phyloP scores from a whole-genome alignment of 2,888 invertebrate genomes.

The Sinopyrophorus schimmeli region DNA sequence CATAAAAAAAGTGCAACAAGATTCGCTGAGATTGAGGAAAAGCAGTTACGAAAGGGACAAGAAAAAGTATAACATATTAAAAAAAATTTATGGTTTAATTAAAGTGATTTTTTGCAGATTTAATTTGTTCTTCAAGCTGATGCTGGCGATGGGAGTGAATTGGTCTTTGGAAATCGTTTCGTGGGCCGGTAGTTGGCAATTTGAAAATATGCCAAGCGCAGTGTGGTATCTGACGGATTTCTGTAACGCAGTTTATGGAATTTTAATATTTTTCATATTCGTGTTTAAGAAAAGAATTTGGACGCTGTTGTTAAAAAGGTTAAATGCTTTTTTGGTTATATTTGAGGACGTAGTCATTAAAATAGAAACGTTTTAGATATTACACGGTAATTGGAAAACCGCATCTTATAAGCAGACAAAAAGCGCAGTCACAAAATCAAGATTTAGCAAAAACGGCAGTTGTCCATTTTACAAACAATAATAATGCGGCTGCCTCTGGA shows the following conservation, averaged over 20 bases:
- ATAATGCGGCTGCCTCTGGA: too few relatives aligned
- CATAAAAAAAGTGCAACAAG: conserved; percentile 67
- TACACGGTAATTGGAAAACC: too few relatives aligned
- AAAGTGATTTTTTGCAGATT: conserved; percentile 60
- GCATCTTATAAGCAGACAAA: too few relatives aligned
- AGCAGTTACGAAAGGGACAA: conserved; percentile 58
- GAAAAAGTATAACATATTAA: conserved; percentile 53
- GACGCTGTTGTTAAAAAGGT: conserved; percentile 64
- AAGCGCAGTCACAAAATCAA: too few relatives aligned
- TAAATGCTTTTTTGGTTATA: conserved; percentile 15
- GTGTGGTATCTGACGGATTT: conserved; percentile 68
- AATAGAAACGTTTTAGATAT: too few relatives aligned
- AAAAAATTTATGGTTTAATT: background rate
- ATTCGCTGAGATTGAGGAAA: conserved; percentile 65
- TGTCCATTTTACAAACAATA: too few relatives aligned
- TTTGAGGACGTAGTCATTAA: too few relatives aligned
- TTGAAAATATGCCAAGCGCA: conserved; percentile 50
- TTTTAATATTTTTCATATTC: conserved; percentile 72
- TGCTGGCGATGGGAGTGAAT: conserved; percentile 84
- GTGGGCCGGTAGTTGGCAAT: conserved; percentile 58
- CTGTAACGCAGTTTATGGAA: conserved; percentile 69
- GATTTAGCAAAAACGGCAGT: too few relatives aligned
- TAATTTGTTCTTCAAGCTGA: conserved; percentile 76
- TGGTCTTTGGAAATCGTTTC: conserved; percentile 81
- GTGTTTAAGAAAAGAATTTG: conserved; percentile 72